Base-by-base conservation (phyloP, 2,797 vertebrate species). In the Cottoperca gobio region DNA sequence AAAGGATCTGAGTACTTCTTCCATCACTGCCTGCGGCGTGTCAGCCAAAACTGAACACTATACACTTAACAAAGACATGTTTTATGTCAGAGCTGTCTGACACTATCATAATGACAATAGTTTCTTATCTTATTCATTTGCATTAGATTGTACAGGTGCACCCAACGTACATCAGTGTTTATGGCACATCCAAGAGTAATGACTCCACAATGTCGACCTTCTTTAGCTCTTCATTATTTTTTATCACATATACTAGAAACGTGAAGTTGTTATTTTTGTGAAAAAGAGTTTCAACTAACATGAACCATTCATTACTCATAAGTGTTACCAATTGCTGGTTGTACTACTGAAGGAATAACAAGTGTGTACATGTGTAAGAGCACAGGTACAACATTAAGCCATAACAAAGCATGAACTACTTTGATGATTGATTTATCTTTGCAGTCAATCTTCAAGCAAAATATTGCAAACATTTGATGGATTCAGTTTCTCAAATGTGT, bases 231-330 rank as follows among this genome's bases (percentile, higher is more conserved):
- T 19, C 28, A 37, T 39, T 42, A 9, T 54, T 28, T 14, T 31
- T 37, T 35, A 21, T 71, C 72, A 59, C 79, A 13, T 24, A 31
- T 7, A 43, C 52, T 21, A 1, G 5, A 75, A 62, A 81, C n/a
- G n/a, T n/a, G n/a, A n/a, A n/a, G n/a, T n/a, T n/a, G n/a, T n/a
- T n/a, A n/a, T n/a, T n/a, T n/a, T n/a, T n/a, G 69, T n/a, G 48
- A 77, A 19, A 33, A 5, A 13, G 13, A 8, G 4, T 13, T 74
- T 72, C 2, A 76, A 72, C 78, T 68, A 81, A 71, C 61, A 68
- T 8, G 0, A 31, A 8, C 8, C 2, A 12, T 6, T 26, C 13
- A 55, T 37, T 21, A 45, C 26, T 52, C 12, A 10, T 2, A 66
- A 33, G 16, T 16, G 23, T 61, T 33, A n/a, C n/a, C 26, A 26